Conservation (phyloP, 1,140 invertebrate species). For the Gonioctena quinquepunctata region DNA sequence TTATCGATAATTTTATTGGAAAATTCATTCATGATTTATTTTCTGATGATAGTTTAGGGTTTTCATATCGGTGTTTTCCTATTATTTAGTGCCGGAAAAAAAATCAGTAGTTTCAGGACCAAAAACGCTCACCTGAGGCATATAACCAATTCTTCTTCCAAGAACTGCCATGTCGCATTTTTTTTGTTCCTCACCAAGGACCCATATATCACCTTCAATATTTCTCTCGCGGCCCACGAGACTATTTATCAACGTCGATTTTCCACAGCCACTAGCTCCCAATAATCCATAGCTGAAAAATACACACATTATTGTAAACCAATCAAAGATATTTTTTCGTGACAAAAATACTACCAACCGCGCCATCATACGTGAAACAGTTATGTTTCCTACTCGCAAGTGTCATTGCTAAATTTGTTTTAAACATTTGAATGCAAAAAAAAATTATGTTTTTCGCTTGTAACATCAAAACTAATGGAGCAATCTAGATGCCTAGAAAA, state of each 20-base stretch:
- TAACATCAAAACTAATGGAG: no score
- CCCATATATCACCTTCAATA: conserved; percentile 75
- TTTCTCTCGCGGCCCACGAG: conserved; percentile 78
- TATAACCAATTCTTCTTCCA: conserved; percentile 79
- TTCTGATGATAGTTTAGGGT: not conserved
- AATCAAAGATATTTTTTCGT: no score
- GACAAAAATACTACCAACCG: no score
- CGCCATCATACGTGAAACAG: no score
- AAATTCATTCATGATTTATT: no score
- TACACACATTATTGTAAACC: no score
- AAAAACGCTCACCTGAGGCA: conserved; percentile 69
- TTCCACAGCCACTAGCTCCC: conserved; percentile 83
- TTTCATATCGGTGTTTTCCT: not conserved
- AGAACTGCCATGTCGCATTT: conserved; percentile 74
- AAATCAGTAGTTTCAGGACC: not conserved
- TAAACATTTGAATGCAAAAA: no score
- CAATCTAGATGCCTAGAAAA: no score
- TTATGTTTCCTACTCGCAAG: no score
- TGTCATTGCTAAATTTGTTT: no score
- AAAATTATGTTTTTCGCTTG: no score
- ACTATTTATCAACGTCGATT: conserved; percentile 84
- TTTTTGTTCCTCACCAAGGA: conserved; percentile 78
- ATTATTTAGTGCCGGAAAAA: not conserved
- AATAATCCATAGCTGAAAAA: conserved; percentile 83
- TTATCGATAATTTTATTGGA: no score